Percentiles rank a stretch among this genome's conserved stretches.
phyloP scores from a whole-genome alignment of 2,797 vertebrate species.

The Urophycis tenuis region DNA sequence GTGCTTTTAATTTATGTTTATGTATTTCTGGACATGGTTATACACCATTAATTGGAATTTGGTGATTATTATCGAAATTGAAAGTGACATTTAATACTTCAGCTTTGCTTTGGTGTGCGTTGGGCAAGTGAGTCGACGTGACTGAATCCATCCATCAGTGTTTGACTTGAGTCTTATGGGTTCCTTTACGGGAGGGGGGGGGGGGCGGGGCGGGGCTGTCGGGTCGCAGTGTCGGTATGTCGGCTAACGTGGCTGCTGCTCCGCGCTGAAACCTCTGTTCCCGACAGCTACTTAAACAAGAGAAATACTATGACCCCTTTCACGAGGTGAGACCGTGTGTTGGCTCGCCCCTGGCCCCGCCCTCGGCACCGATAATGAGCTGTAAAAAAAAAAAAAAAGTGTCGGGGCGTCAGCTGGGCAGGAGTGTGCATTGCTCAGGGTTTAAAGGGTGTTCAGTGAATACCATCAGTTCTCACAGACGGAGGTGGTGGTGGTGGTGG shows the following conservation, averaged over 20 bases:
- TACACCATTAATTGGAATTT: background rate
- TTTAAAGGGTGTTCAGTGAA: constrained; percentile 23
- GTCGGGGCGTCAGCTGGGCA: background rate
- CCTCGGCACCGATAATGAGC: background rate
- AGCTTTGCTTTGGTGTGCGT: background rate
- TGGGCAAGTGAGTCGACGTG: background rate
- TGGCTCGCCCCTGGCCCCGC: background rate
- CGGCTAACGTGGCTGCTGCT: background rate
- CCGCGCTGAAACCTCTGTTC: background rate
- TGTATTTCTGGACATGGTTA: background rate
- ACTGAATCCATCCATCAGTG: background rate
- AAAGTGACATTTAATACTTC: background rate
- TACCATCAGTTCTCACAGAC: constrained; percentile 31
- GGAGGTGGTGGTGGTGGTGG: constrained; percentile 10
- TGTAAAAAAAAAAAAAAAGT: too few relatives aligned
- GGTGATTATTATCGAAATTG: background rate
- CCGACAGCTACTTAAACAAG: constrained; percentile 1
- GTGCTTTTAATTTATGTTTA: background rate
- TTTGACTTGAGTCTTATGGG: background rate
- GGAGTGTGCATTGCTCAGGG: background rate
- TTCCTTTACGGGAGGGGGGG: too few relatives aligned
- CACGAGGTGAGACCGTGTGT: background rate
- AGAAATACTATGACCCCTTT: background rate
- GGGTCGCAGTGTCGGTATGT: background rate
- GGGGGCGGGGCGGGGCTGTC: too few relatives aligned